A percentile compares a stretch with the other conserved stretches of the same genome.
Evolutionary conservation across 1,140 invertebrate species (phyloP).

Genomic region (Pogonomyrmex californicus): DNA sequence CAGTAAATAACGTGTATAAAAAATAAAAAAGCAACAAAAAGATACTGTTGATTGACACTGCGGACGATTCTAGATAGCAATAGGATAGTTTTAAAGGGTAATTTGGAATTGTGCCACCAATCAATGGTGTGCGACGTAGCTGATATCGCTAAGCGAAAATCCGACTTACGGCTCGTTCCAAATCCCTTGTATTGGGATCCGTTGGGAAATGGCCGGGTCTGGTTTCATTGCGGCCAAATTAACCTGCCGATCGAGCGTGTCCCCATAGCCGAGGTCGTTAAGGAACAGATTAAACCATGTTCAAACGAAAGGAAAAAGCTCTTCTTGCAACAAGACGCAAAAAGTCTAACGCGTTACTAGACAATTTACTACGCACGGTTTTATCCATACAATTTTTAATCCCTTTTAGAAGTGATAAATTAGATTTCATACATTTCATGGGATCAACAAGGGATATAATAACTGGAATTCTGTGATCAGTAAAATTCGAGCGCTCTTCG

Average conservation of each 20-base stretch:
- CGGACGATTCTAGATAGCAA: conserved; percentile 51
- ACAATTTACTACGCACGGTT: neutral
- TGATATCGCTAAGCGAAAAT: conserved; percentile 80
- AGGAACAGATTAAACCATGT: conserved; percentile 76
- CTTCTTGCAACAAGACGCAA: conserved; percentile 1
- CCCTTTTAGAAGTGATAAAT: neutral
- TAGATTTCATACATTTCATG: neutral
- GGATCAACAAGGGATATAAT: conserved; percentile 11
- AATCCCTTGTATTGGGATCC: conserved; percentile 72
- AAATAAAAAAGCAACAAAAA: neutral
- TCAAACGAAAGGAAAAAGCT: conserved; percentile 31
- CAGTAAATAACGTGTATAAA: neutral
- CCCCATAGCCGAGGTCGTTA: conserved; percentile 77
- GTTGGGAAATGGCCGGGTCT: conserved; percentile 68
- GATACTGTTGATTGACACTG: neutral
- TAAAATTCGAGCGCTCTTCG: conserved; percentile 43
- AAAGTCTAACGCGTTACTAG: conserved; percentile 26
- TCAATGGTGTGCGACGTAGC: conserved; percentile 80
- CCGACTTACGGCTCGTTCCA: conserved; percentile 76
- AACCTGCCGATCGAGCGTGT: conserved; percentile 81
- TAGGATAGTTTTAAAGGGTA: conserved; percentile 79
- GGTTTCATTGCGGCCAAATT: conserved; percentile 81
- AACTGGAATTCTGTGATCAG: conserved; percentile 30
- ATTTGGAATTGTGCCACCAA: conserved; percentile 84
- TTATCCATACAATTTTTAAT: neutral